Conservation (phyloP, 1,140 invertebrate species). For the Lucilia cuprina region DNA sequence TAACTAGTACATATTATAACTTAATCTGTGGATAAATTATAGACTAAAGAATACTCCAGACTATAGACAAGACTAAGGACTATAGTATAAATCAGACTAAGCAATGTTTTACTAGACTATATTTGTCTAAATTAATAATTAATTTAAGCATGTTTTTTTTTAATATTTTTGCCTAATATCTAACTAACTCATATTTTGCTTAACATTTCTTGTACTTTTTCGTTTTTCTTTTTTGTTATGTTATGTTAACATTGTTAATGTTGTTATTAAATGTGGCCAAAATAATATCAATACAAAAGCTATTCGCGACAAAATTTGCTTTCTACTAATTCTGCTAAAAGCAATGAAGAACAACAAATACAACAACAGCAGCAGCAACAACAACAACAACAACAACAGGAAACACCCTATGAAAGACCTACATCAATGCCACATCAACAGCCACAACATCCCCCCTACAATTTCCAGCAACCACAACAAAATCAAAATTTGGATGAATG, state of each 20-base stretch:
- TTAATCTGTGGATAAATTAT: too few species aligned
- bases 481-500: not conserved
- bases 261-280: constrained; percentile 45
- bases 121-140: not conserved
- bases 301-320: constrained; percentile 86
- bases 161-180: not conserved
- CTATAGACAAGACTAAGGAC: too few species aligned
- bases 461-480: not conserved
- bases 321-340: constrained; percentile 72
- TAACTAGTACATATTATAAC: too few species aligned
- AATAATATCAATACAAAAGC: constrained; percentile 63
- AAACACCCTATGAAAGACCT: constrained; percentile 4
- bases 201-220: not conserved
- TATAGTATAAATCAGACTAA: too few species aligned
- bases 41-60: too few species aligned
- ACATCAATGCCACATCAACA: constrained; percentile 40
- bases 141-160: not conserved
- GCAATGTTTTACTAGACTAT: not conserved
- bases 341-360: constrained; percentile 65
- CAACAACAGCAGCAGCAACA: constrained; percentile 48
- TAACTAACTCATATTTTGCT: not conserved
- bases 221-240: not conserved
- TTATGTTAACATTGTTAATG: not conserved
- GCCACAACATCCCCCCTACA: constrained; percentile 41
- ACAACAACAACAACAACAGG: too few species aligned